Percentiles rank a stretch among this genome's conserved stretches.
Evolutionary conservation across 1,140 invertebrate species (phyloP).

Genomic region (Drosophila santomea): DNA sequence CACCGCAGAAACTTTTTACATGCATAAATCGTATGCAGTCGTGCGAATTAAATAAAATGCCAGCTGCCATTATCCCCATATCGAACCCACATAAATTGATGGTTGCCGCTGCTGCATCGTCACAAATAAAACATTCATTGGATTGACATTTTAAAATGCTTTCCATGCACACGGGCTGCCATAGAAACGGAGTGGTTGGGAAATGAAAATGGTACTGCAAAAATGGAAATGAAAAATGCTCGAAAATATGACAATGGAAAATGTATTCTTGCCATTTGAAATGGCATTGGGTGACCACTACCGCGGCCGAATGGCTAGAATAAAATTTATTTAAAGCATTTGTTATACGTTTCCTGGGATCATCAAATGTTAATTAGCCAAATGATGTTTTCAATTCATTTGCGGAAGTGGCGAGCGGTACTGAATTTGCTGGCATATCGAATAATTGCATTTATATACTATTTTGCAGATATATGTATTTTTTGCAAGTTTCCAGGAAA

Average conservation of each 20-base stretch:
- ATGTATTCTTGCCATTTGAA: slow-evolving; percentile 36
- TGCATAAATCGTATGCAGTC: slow-evolving; percentile 47
- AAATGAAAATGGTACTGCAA: neutral
- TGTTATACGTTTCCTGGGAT: slow-evolving; percentile 17
- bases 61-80: slow-evolving; percentile 49
- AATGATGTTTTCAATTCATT: slow-evolving; percentile 28
- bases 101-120: slow-evolving; percentile 27
- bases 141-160: slow-evolving; percentile 72
- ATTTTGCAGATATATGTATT: slow-evolving; percentile 5
- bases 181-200: slow-evolving; percentile 15
- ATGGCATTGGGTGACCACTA: slow-evolving; percentile 26
- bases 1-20: slow-evolving; percentile 21
- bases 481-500: no score
- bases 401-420: slow-evolving; percentile 14
- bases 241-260: slow-evolving; percentile 51
- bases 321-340: slow-evolving; percentile 29
- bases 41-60: slow-evolving; percentile 51
- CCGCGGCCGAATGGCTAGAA: slow-evolving; percentile 7
- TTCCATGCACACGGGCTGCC: slow-evolving; percentile 51
- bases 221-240: slow-evolving; percentile 19
- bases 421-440: neutral
- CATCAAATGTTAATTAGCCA: slow-evolving; percentile 39
- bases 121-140: slow-evolving; percentile 45
- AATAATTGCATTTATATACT: neutral
- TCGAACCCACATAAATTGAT: slow-evolving; percentile 44